A percentile compares a stretch with the other conserved stretches of the same genome.
Evolutionary conservation across 2,113 vertebrate genomes (phyloP).

Genomic region (Cheirogaleus medius): DNA sequence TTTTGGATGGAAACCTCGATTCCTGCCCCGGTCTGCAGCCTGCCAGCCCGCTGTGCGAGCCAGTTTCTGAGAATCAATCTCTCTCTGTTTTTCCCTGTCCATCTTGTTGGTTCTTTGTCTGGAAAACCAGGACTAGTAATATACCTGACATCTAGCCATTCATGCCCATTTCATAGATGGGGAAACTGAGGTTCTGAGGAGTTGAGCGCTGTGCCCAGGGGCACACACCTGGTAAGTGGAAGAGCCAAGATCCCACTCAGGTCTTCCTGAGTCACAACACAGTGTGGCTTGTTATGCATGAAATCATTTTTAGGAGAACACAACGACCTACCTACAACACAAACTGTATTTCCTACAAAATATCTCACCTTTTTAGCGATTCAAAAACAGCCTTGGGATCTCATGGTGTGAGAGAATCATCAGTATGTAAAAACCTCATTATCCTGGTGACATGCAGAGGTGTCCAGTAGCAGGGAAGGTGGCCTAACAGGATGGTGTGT

Average conservation of each 20-base stretch:
- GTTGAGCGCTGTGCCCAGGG: not conserved
- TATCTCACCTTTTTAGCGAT: not conserved
- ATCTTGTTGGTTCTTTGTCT: not conserved
- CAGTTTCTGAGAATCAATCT: not conserved
- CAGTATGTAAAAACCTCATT: accelerated
- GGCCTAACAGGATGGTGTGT: accelerated
- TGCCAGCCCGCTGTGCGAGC: not conserved
- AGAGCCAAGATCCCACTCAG: not conserved
- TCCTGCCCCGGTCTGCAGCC: not conserved
- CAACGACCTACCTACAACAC: not conserved
- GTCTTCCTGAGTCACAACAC: not conserved
- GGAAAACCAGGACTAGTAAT: not conserved
- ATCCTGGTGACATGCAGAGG: accelerated
- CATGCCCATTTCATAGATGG: not conserved
- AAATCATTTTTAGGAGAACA: not conserved
- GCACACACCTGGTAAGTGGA: not conserved
- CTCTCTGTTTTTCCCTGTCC: no score
- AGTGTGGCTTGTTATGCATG: not conserved
- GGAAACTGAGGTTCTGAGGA: not conserved
- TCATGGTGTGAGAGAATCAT: accelerated
- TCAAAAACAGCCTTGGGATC: not conserved
- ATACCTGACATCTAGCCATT: not conserved
- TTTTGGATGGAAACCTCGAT: not conserved
- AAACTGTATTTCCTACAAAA: not conserved
- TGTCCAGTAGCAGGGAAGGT: accelerated